A percentile compares a stretch with the other conserved stretches of the same genome.
Conservation (phyloP, 2,797 vertebrate species). For the Tragelaphus eurycerus region DNA sequence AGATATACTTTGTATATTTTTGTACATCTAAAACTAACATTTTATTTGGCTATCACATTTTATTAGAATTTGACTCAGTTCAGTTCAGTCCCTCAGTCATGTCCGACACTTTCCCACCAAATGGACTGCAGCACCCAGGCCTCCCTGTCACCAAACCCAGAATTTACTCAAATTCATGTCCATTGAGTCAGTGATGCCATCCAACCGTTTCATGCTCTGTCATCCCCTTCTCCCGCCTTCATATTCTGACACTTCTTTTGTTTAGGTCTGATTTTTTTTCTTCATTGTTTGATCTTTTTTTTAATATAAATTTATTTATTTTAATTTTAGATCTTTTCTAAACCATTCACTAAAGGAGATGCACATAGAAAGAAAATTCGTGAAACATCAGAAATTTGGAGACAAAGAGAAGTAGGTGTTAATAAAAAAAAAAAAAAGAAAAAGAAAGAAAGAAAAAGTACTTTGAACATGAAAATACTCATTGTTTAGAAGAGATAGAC, state of each 20-base stretch:
- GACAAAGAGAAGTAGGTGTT: background rate
- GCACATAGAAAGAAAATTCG: background rate
- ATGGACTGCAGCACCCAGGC: background rate
- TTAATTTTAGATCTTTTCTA: background rate
- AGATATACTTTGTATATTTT: background rate
- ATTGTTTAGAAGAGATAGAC: background rate
- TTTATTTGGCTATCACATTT: background rate
- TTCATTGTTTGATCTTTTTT: background rate
- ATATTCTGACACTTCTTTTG: background rate
- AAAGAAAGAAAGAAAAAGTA: background rate
- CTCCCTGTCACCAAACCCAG: background rate
- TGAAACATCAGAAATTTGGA: background rate
- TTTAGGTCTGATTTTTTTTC: background rate
- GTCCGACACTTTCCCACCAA: accelerated
- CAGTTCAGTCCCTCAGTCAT: background rate
- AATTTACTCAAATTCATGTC: background rate
- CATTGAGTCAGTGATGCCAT: background rate
- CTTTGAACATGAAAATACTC: background rate
- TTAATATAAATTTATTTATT: no score
- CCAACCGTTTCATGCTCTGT: background rate
- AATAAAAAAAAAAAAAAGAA: background rate
- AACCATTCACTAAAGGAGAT: background rate
- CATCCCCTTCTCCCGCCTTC: background rate
- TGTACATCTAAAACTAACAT: background rate
- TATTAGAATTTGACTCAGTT: background rate